Evolutionary conservation across 2,888 invertebrate species (phyloP), one percentile per base, ranked within the genome.

Genomic region (Parnassius smintheus): DNA sequence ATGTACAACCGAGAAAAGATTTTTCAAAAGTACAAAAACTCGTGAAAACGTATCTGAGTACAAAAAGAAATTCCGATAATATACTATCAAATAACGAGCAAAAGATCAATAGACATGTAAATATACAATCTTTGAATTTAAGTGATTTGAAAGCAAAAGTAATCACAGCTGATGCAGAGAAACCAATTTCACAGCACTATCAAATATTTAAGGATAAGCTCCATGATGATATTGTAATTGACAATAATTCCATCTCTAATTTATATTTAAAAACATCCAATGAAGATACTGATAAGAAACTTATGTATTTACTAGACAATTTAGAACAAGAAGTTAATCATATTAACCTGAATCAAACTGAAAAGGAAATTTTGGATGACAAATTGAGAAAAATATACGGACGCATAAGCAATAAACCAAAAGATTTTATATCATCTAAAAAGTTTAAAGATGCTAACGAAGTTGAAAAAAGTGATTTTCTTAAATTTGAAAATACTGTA

Each of bases 381-480:
- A 88, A 84, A 75, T 77, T 88, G 18, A 75, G 81, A 61, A 83
- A 83, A 75, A 85, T 89, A 59, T 88, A 88, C 18, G 83, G 76
- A 49, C 64, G 57, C 44, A 64, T 64, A 44, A 64, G 56, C n/a
- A 64, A 64, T 50, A 53, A 60, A 44, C 60, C 64, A 22, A 56
- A 56, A 45, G 52, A 54, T 35, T 13, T 49, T 1, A 50, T 59
- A 56, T 56, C 51, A 18, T 42, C 44, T 11, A 57, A 45, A 45
- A 42, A 48, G 13, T 10, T 53, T 12, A 52, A 48, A 4, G 57
- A 53, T 44, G 53, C 48, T 9, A 9, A 56, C 1, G 45, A 60
- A 41, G 56, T 9, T 25, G 59, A 56, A 42, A 54, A 18, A 54
- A 51, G 56, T 9, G 56, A 59, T 1, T 64, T 64, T 48, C 46